Conservation (phyloP, 1,140 invertebrate species). For the Drosophila triauraria region DNA sequence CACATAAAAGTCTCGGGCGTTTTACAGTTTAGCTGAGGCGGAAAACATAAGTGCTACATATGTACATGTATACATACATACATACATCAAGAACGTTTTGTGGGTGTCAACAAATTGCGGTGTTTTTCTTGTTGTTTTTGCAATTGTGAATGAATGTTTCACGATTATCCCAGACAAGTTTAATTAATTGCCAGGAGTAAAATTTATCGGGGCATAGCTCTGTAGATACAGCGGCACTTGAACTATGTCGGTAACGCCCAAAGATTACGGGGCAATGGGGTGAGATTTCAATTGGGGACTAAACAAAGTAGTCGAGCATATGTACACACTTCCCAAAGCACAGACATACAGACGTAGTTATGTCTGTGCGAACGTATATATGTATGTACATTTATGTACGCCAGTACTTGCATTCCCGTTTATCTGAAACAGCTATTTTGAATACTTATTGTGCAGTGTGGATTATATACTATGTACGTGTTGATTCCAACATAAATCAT, state of each 20-base stretch:
- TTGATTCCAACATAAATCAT: slow-evolving; percentile 22
- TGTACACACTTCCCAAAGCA: slow-evolving; percentile 36
- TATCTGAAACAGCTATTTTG: slow-evolving; percentile 23
- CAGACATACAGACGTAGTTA: slow-evolving; percentile 23
- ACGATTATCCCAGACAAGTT: too few relatives aligned
- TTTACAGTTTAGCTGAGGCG: not conserved
- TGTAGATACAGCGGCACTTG: slow-evolving; percentile 1
- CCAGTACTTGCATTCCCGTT: slow-evolving; percentile 5
- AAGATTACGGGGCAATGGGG: slow-evolving; percentile 44
- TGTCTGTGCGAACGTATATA: slow-evolving; percentile 5
- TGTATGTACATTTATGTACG: slow-evolving; percentile 1
- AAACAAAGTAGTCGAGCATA: slow-evolving; percentile 49
- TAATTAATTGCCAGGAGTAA: not conserved
- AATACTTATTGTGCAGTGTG: not conserved
- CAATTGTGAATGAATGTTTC: slow-evolving; percentile 22
- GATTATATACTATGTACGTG: slow-evolving; percentile 14
- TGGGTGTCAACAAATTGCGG: slow-evolving; percentile 45
- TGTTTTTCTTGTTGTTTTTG: slow-evolving; percentile 27
- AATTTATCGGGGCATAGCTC: not conserved
- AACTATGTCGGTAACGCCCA: slow-evolving; percentile 47
- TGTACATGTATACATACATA: slow-evolving; percentile 12
- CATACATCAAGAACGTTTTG: slow-evolving; percentile 17
- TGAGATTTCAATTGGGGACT: slow-evolving; percentile 45
- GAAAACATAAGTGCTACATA: slow-evolving; percentile 11
- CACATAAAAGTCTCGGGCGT: too few relatives aligned